Conservation (phyloP, 1,140 invertebrate species). For the Agrilus planipennis region DNA sequence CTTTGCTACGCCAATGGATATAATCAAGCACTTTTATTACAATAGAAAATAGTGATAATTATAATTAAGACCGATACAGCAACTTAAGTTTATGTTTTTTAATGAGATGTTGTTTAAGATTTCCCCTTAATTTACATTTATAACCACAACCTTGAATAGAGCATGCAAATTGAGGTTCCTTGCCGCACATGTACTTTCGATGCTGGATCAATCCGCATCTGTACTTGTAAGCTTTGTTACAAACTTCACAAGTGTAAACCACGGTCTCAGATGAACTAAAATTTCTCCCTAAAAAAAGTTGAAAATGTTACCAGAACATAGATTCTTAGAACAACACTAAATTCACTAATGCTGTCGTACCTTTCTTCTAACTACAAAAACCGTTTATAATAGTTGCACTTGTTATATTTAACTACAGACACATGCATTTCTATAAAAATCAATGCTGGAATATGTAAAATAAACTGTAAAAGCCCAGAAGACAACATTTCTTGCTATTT, state of each 20-base stretch:
- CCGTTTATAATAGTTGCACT: no score
- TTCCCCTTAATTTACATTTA: slow-evolving; percentile 26
- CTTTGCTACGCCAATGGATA: neutral
- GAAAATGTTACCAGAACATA: no score
- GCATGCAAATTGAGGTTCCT: slow-evolving; percentile 33
- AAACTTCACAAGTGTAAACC: slow-evolving; percentile 32
- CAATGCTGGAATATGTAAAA: no score
- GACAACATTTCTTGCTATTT: no score
- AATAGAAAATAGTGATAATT: neutral
- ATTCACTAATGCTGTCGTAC: no score
- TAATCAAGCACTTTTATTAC: neutral
- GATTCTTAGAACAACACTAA: no score
- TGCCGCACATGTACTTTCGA: slow-evolving; percentile 24
- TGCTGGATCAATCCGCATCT: slow-evolving; percentile 16
- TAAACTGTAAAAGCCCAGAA: no score
- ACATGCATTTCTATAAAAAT: no score
- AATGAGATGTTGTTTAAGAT: slow-evolving; percentile 13
- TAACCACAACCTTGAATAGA: slow-evolving; percentile 27
- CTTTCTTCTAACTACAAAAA: no score
- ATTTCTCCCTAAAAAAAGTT: no score
- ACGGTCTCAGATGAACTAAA: no score
- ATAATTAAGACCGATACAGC: slow-evolving; percentile 2
- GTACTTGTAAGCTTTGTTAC: slow-evolving; percentile 2
- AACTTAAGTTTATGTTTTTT: neutral
- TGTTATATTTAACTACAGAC: no score